These are phyloP conservation scores for Anguilla anguilla DNA, from an alignment of 2,797 vertebrate species.

Conservation along the genomic window DNA sequence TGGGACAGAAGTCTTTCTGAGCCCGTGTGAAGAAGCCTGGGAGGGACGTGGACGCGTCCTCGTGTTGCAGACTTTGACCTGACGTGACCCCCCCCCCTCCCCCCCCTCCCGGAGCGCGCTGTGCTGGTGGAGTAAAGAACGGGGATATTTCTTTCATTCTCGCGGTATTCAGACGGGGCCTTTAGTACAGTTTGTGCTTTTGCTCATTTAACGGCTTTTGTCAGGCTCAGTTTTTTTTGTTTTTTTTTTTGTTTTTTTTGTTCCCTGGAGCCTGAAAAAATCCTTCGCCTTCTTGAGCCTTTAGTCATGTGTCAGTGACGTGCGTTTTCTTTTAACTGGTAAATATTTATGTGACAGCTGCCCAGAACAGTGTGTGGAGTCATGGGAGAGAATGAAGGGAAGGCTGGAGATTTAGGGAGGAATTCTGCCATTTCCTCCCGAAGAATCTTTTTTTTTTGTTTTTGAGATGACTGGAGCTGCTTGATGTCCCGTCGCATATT, in stretches of 20 bases:
- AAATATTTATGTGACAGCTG: slow-evolving; percentile 16
- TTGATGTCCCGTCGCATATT: background rate
- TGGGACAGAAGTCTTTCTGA: slow-evolving; percentile 51
- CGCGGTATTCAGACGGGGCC: background rate
- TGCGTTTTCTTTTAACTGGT: background rate
- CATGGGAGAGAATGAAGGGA: background rate
- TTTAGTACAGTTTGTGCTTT: background rate
- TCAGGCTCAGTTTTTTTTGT: background rate
- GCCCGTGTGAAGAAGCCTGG: slow-evolving; percentile 41
- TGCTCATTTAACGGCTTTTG: background rate
- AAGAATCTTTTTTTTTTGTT: background rate
- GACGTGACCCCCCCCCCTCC: slow-evolving; percentile 50
- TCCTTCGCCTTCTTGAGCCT: background rate
- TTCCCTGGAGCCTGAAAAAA: background rate
- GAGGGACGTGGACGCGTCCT: slow-evolving; percentile 47
- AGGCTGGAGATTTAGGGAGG: background rate
- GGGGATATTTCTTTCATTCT: background rate
- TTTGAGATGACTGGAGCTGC: background rate
- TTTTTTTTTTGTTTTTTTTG: too few relatives aligned
- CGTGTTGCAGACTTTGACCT: slow-evolving; percentile 46
- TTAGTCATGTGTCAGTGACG: background rate
- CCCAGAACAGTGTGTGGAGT: background rate
- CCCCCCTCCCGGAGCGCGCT: slow-evolving; percentile 27
- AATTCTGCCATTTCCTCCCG: background rate
- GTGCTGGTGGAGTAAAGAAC: slow-evolving; percentile 35